These are phyloP conservation scores for Diaphora mendica DNA, from an alignment of 2,888 invertebrate genomes.

Conservation along the genomic window DNA sequence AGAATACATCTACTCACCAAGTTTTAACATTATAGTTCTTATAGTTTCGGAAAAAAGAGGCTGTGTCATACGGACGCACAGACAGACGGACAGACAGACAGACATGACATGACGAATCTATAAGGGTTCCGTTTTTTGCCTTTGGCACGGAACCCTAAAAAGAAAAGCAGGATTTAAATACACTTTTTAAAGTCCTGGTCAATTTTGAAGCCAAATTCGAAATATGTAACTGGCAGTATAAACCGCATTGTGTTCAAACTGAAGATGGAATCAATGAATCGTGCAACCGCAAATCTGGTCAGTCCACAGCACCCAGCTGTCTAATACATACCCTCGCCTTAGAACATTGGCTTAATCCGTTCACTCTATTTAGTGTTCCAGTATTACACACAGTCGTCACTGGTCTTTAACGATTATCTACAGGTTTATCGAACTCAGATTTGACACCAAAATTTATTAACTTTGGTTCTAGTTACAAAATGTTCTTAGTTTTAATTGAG, in stretches of 20 bases:
- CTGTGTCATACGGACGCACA: too few relatives aligned
- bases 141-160: too few relatives aligned
- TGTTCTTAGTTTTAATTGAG: constrained; percentile 75
- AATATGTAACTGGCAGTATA: constrained; percentile 48
- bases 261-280: constrained; percentile 50
- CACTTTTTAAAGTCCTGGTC: constrained; percentile 35
- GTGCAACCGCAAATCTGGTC: constrained; percentile 55
- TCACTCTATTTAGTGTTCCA: constrained; percentile 57
- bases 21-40: too few relatives aligned
- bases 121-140: too few relatives aligned
- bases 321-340: constrained; percentile 57
- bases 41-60: too few relatives aligned
- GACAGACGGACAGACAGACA: too few relatives aligned
- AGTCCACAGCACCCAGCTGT: constrained; percentile 54
- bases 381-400: constrained; percentile 50
- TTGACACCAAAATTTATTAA: constrained; percentile 49
- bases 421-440: constrained; percentile 47
- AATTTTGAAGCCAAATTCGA: constrained; percentile 32
- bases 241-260: constrained; percentile 38
- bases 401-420: constrained; percentile 53
- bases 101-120: too few relatives aligned
- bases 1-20: too few relatives aligned
- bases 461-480: constrained; percentile 62
- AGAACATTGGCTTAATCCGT: constrained; percentile 57
- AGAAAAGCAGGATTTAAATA: not conserved